Evolutionary conservation across 2,888 invertebrate genomes (phyloP).

Genomic region (Limnephilus auricula): DNA sequence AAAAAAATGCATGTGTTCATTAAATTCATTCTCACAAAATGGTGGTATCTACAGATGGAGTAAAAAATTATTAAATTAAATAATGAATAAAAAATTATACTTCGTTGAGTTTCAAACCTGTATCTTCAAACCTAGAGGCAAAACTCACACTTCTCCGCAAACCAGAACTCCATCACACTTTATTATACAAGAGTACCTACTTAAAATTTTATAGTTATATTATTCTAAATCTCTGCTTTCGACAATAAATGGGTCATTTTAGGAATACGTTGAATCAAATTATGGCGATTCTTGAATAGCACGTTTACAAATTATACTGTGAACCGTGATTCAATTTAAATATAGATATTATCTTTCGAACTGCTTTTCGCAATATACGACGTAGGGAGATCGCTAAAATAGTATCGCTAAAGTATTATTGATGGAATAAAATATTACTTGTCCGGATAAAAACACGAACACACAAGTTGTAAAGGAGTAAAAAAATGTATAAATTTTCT

Average conservation of each 20-base stretch:
- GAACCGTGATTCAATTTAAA: background rate
- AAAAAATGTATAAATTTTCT: background rate
- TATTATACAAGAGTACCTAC: too few relatives aligned
- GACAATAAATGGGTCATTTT: background rate
- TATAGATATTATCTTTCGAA: background rate
- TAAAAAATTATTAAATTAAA: too few relatives aligned
- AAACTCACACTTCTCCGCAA: too few relatives aligned
- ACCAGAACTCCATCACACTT: too few relatives aligned
- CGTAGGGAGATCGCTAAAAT: background rate
- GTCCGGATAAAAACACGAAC: background rate
- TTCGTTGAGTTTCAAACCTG: too few relatives aligned
- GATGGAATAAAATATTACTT: background rate
- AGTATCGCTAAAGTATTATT: background rate
- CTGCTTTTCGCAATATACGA: background rate
- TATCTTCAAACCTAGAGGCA: too few relatives aligned
- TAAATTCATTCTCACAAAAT: too few relatives aligned
- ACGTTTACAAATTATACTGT: background rate
- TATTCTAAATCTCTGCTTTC: too few relatives aligned
- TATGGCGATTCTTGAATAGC: background rate
- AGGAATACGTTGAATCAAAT: background rate
- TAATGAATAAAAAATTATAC: too few relatives aligned
- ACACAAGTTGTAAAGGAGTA: background rate
- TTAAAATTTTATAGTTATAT: too few relatives aligned
- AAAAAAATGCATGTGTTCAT: too few relatives aligned
- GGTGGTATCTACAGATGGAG: too few relatives aligned